Evolutionary conservation across 2,113 vertebrate genomes (phyloP).

Genomic region (Hippocampus comes): DNA sequence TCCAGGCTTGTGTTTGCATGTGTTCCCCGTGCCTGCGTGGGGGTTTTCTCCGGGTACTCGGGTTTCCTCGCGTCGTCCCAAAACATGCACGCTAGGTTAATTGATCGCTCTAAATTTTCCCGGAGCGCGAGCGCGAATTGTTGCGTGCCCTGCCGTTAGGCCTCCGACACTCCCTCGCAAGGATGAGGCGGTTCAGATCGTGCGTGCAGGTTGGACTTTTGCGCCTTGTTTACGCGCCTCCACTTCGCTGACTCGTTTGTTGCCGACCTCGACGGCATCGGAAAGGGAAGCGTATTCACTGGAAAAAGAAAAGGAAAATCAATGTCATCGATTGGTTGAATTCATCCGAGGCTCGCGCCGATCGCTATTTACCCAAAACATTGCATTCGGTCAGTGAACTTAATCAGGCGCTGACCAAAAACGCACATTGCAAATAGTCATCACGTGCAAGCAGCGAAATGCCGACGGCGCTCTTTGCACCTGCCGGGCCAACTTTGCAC

Average conservation of each 20-base stretch:
- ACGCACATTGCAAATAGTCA: constrained; percentile 57
- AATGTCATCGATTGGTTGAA: constrained; percentile 56
- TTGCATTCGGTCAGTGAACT: constrained; percentile 63
- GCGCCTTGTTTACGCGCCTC: not conserved
- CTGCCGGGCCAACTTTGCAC: constrained; percentile 84
- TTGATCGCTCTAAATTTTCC: too few relatives aligned
- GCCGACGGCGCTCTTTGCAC: constrained; percentile 66
- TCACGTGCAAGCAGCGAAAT: constrained; percentile 44
- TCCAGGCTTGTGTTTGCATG: too few relatives aligned
- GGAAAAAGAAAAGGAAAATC: constrained; percentile 31
- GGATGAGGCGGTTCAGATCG: too few relatives aligned
- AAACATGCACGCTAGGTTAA: too few relatives aligned
- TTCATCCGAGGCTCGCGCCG: constrained; percentile 54
- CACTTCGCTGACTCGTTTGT: not conserved
- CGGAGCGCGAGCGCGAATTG: too few relatives aligned
- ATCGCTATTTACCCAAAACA: constrained; percentile 67
- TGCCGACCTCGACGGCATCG: constrained; percentile 38
- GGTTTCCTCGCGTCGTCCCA: too few relatives aligned
- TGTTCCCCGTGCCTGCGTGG: too few relatives aligned
- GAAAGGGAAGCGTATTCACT: constrained; percentile 53
- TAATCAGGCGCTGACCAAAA: constrained; percentile 52
- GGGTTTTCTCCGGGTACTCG: too few relatives aligned
- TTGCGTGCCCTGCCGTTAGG: too few relatives aligned
- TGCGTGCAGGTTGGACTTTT: not conserved
- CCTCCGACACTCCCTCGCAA: too few relatives aligned